Conservation (phyloP, 2,797 vertebrate species). For the Neomorphus geoffroyi region DNA sequence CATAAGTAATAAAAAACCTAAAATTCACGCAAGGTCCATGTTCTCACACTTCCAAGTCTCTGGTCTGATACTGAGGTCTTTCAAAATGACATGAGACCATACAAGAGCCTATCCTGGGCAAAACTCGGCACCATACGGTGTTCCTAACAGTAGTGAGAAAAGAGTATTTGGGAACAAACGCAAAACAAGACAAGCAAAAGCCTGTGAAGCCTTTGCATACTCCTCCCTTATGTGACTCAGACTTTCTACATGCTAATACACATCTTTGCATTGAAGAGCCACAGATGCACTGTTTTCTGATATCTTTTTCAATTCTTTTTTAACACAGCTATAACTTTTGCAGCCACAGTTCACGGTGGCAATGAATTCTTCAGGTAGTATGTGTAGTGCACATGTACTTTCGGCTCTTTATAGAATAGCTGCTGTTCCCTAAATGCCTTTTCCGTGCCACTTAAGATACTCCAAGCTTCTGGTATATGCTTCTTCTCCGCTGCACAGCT, state of each 20-base stretch:
- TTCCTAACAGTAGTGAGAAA: background rate
- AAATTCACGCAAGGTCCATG: background rate
- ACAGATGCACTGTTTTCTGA: background rate
- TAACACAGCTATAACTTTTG: background rate
- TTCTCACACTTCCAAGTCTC: background rate
- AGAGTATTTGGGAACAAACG: background rate
- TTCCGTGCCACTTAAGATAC: background rate
- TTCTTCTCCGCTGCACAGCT: background rate
- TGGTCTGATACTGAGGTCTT: background rate
- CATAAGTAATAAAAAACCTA: background rate
- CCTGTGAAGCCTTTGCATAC: background rate
- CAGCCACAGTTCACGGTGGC: background rate
- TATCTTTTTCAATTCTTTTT: background rate
- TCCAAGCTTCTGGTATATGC: background rate
- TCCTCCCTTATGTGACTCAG: background rate
- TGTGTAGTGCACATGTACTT: fast-evolving
- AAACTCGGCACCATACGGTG: fast-evolving
- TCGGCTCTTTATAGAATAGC: background rate
- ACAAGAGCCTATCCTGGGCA: background rate
- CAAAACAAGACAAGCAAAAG: background rate
- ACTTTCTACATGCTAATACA: background rate
- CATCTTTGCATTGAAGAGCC: background rate
- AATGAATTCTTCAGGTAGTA: background rate
- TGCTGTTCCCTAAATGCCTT: background rate
- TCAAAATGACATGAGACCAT: background rate